Conservation (phyloP, 2,113 vertebrate genomes). For the Mionectes macconnelli region DNA sequence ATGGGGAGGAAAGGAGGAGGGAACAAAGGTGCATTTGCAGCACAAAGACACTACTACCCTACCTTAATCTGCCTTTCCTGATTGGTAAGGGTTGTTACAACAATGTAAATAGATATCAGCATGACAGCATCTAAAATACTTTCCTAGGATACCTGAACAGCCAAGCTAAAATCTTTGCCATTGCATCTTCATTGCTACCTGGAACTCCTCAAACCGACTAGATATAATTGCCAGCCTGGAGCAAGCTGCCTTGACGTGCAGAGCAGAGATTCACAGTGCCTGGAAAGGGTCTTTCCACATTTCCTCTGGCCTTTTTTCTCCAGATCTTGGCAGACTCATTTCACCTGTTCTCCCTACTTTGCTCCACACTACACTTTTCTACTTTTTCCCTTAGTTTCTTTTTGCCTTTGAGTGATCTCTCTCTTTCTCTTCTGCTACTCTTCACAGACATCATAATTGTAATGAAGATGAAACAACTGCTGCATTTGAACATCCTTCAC, state of each 20-base stretch:
- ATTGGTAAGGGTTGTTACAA: neutral
- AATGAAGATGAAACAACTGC: neutral
- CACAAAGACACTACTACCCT: neutral
- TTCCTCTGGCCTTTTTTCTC: neutral
- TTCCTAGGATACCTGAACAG: neutral
- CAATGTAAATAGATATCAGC: neutral
- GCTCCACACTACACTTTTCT: neutral
- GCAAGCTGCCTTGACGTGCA: neutral
- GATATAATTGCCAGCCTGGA: neutral
- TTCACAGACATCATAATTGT: neutral
- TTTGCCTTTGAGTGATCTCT: neutral
- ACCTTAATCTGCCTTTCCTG: neutral
- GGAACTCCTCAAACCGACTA: neutral
- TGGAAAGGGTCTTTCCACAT: neutral
- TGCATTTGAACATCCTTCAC: neutral
- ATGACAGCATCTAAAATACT: neutral
- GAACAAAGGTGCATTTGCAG: neutral
- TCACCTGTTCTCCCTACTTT: neutral
- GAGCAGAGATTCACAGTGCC: neutral
- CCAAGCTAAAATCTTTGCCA: neutral
- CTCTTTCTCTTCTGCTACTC: neutral
- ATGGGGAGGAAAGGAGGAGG: neutral
- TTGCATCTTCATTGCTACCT: neutral
- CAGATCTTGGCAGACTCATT: neutral
- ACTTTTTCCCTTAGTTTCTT: neutral